Conservation (phyloP, 2,888 invertebrate genomes). For the Drosophila borealis region DNA sequence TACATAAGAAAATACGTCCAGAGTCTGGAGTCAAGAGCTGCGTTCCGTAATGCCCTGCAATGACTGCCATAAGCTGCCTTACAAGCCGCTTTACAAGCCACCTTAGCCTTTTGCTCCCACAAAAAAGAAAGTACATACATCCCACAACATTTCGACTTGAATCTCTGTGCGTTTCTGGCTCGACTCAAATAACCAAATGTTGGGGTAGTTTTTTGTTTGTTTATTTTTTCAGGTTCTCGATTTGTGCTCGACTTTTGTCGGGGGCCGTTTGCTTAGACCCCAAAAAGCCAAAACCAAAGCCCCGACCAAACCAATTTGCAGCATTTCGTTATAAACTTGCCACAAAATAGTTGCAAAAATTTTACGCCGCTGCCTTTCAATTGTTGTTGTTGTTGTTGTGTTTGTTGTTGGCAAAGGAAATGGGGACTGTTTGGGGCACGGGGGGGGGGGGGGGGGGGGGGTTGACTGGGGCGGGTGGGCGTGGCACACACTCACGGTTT, state of each 20-base stretch:
- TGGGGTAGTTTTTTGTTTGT: background rate
- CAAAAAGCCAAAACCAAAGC: constrained; percentile 32
- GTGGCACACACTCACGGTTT: constrained; percentile 9
- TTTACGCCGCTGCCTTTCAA: constrained; percentile 24
- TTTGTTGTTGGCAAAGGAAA: constrained; percentile 9
- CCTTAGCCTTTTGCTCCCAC: background rate
- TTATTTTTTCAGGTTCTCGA: constrained; percentile 1
- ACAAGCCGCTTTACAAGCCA: background rate
- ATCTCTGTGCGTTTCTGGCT: background rate
- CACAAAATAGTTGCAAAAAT: constrained; percentile 63
- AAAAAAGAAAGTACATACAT: background rate
- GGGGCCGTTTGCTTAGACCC: constrained; percentile 3
- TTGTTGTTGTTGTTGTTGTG: constrained; percentile 23
- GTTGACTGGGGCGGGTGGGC: background rate
- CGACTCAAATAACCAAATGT: background rate
- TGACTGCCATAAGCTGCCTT: background rate
- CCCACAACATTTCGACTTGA: background rate
- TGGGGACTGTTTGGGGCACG: background rate
- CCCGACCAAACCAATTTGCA: constrained; percentile 70
- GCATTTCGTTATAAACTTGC: constrained; percentile 58
- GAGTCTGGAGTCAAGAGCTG: no score
- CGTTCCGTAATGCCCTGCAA: no score
- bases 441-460: background rate
- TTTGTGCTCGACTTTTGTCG: constrained; percentile 4
- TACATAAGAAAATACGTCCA: no score